Base-by-base conservation (phyloP, 2,797 vertebrate species). In the Serranus cabrilla region DNA sequence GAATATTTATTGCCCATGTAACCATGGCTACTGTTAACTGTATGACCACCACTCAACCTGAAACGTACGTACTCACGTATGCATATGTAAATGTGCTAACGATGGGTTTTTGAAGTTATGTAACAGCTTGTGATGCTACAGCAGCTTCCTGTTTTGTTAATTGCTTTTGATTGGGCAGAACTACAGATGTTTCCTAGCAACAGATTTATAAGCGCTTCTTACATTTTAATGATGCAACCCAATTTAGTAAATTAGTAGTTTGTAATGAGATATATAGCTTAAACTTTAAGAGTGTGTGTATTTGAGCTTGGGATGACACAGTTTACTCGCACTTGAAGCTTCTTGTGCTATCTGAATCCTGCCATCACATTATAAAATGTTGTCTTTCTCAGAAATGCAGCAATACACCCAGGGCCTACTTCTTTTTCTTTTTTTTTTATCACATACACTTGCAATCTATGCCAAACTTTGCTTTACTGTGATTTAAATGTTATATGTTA, bases 401-500 rank as follows among this genome's bases (percentile, higher is more conserved):
- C 17, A 43, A 18, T 37, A 17, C 43, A 10, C 20, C 10, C 12
- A 45, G 7, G 11, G 43, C 23, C 11, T 49, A 16, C n/a, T 23
- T 52, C 27, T 3, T 27, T n/a, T n/a, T n/a, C n/a, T n/a, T 31
- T 4, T 13, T 31, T 20, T 59, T 61, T 58, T 1, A 46, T 55
- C 18, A 27, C 0, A 12, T 55, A 11, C 21, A 13, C 18, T 37
- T 13, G 10, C 43, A 51, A 45, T 40, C 52, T 39, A 5, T 34
- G 49, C 18, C n/a, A 66, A 78, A 70, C 34, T 17, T 46, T 20
- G 6, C 67, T 67, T 40, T 27, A 39, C 39, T 54, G n/a, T 34
- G 56, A 80, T 57, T 86, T 71, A 13, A 37, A 70, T 78, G 73
- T 61, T 40, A 76, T 39, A 74, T 87, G 69, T 71, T 39, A 70